phyloP scores from a whole-genome alignment of 2,113 vertebrate genomes.

The Dascyllus trimaculatus region DNA sequence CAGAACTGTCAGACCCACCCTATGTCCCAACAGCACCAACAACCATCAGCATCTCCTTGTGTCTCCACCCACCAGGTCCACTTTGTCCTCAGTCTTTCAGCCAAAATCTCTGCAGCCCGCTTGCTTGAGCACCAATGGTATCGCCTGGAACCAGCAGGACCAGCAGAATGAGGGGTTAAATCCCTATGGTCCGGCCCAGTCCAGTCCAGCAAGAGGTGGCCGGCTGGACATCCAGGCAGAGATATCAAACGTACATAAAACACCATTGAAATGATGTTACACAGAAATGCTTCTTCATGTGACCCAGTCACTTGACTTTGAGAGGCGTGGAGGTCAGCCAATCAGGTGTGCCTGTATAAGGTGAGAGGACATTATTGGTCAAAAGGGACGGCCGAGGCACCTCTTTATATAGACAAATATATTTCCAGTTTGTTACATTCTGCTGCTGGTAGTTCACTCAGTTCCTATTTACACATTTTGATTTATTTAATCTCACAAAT shows the following conservation, averaged over 20 bases:
- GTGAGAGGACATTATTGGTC: conserved; percentile 3
- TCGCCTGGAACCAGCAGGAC: neutral
- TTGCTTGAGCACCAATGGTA: neutral
- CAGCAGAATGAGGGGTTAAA: neutral
- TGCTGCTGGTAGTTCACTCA: no score
- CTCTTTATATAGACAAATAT: no score
- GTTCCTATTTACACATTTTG: no score
- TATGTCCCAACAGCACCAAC: neutral
- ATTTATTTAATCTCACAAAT: no score
- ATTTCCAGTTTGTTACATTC: no score
- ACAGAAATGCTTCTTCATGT: conserved; percentile 86
- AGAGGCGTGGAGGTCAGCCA: conserved; percentile 82
- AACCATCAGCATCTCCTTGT: neutral
- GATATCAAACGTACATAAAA: conserved; percentile 86
- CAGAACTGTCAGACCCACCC: neutral
- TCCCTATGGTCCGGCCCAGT: conserved; percentile 5
- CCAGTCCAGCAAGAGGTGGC: conserved; percentile 65
- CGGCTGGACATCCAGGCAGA: conserved; percentile 76
- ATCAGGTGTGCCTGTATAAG: conserved; percentile 84
- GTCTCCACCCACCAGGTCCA: conserved; percentile 22
- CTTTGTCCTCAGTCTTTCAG: conserved; percentile 14
- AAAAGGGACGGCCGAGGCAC: neutral
- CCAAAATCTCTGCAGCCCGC: neutral
- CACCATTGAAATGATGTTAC: conserved; percentile 93
- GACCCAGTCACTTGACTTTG: conserved; percentile 91